A percentile compares a stretch with the other conserved stretches of the same genome.
These are phyloP conservation scores for Apodemus agrarius DNA, from an alignment of 2,797 vertebrate species.

Conservation along the genomic window DNA sequence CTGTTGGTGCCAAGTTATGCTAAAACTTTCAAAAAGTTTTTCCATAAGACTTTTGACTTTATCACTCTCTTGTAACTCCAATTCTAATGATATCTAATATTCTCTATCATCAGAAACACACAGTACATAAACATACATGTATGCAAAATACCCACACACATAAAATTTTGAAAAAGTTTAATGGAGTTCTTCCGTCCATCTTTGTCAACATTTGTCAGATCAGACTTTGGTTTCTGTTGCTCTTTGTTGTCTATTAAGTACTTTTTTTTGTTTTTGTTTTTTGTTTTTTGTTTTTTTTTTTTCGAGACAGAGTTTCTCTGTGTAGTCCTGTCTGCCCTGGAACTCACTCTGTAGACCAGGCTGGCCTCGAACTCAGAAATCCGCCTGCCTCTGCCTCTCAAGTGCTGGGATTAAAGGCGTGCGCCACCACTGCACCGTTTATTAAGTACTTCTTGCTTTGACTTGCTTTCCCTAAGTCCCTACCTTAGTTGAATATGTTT, in stretches of 20 bases:
- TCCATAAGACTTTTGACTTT: slow-evolving; percentile 43
- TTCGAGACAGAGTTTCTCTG: too few species aligned
- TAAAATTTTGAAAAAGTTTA: neutral
- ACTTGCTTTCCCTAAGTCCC: slow-evolving; percentile 54
- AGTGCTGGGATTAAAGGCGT: too few species aligned
- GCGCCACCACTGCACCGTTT: neutral
- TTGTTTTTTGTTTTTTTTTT: too few species aligned
- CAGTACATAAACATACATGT: neutral
- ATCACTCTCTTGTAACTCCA: neutral
- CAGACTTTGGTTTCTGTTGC: slow-evolving; percentile 33
- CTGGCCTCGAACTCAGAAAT: too few species aligned
- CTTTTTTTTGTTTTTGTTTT: neutral
- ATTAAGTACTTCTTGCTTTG: slow-evolving; percentile 26
- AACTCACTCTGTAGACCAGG: too few species aligned
- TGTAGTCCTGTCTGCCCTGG: too few species aligned
- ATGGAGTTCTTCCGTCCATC: neutral
- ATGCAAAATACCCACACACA: neutral
- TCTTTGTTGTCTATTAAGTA: neutral
- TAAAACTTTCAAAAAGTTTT: slow-evolving; percentile 66
- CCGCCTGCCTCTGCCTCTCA: too few species aligned
- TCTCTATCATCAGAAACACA: neutral
- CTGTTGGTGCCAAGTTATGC: slow-evolving; percentile 59
- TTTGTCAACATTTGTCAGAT: neutral
- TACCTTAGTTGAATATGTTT: slow-evolving; percentile 38
- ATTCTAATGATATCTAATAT: neutral